Percentiles rank a stretch among this genome's conserved stretches.
Evolutionary conservation across 2,888 invertebrate genomes (phyloP).

Genomic region (Diploptera punctata): DNA sequence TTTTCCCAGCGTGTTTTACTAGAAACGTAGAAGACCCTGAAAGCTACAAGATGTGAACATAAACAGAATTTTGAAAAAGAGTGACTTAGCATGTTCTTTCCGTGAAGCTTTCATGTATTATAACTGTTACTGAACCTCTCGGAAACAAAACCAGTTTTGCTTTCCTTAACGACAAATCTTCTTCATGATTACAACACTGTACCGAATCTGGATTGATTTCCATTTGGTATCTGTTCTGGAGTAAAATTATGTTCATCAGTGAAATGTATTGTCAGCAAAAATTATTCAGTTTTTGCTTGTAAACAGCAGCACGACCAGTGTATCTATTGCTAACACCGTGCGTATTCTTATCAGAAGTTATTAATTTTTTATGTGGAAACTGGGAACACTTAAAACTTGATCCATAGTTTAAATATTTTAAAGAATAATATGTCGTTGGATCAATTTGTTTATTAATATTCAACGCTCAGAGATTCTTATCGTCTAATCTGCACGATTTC

Average conservation of each 20-base stretch:
- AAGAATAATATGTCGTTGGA: no score
- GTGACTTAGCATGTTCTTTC: no score
- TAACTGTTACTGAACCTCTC: no score
- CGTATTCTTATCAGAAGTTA: background rate
- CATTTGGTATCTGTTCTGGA: slow-evolving; percentile 2
- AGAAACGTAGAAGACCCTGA: no score
- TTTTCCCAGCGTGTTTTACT: no score
- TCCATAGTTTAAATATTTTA: background rate
- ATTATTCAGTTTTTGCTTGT: no score
- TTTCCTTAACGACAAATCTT: background rate
- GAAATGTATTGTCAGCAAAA: slow-evolving; percentile 47
- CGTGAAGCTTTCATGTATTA: no score
- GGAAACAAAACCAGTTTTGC: background rate
- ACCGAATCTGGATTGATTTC: slow-evolving; percentile 6
- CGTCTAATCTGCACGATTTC: no score
- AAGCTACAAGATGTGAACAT: no score
- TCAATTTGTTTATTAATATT: no score
- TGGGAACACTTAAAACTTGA: background rate
- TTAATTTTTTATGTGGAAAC: background rate
- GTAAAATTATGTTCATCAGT: background rate
- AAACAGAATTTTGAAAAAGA: no score
- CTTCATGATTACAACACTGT: background rate
- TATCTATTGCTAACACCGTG: background rate
- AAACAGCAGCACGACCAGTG: slow-evolving; percentile 45
- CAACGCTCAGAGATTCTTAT: no score